A percentile compares a stretch with the other conserved stretches of the same genome.
Conservation (phyloP, 92 coral and sea anemone species). For the Siderastrea siderea region DNA sequence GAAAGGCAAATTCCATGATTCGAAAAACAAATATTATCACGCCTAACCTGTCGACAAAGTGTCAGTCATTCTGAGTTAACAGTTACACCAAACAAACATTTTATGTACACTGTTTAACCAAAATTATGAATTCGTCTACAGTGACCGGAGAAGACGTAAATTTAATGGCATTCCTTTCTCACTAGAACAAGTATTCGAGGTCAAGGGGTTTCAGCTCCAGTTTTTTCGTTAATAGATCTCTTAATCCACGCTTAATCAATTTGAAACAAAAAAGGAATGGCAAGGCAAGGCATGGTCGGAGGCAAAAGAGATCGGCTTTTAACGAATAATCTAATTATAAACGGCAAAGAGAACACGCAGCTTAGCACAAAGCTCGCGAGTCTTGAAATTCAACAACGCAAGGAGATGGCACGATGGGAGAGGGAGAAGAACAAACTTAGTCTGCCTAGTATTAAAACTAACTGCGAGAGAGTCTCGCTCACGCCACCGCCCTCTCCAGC, state of each 20-base stretch:
- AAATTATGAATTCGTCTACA: neutral
- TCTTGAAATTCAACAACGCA: constrained; percentile 34
- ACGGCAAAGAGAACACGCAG: constrained; percentile 12
- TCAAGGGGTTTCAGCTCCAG: neutral
- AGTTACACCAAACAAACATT: constrained; percentile 10
- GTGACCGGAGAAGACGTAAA: constrained; percentile 3
- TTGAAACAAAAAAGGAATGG: constrained; percentile 18
- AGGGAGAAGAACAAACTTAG: constrained; percentile 31
- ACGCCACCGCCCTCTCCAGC: constrained; percentile 30
- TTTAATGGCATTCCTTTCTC: constrained; percentile 29
- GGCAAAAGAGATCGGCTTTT: constrained; percentile 27
- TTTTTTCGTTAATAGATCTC: neutral
- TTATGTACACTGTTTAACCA: neutral
- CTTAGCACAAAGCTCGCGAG: constrained; percentile 27
- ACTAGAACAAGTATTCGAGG: constrained; percentile 19
- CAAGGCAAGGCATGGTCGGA: constrained; percentile 12
- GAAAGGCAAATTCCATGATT: neutral
- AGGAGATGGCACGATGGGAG: constrained; percentile 41
- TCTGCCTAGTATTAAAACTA: constrained; percentile 30
- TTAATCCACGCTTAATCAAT: neutral
- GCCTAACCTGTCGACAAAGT: constrained; percentile 12
- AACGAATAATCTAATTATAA: constrained; percentile 1
- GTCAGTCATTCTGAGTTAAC: neutral
- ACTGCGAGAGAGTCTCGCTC: neutral
- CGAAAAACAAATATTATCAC: constrained; percentile 11